These are phyloP conservation scores for Salminus brasiliensis DNA, from an alignment of 2,113 vertebrate genomes.

Conservation along the genomic window DNA sequence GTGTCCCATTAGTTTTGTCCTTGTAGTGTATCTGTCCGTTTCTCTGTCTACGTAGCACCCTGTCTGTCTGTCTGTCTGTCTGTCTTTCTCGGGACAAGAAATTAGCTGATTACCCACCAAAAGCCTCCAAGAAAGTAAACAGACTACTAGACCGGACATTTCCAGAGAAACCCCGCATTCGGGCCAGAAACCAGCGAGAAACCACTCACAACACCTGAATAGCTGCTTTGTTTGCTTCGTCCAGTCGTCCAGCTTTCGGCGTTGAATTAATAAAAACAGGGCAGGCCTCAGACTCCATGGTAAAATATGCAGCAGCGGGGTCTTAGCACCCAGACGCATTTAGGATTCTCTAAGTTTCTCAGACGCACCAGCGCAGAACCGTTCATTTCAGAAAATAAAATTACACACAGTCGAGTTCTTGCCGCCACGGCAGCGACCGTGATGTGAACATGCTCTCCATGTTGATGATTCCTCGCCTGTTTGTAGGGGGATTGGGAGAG, in stretches of 20 bases:
- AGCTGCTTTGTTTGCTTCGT: background rate
- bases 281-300: background rate
- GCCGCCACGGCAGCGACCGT: conserved; percentile 39
- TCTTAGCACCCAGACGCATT: conserved; percentile 2
- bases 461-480: background rate
- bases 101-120: background rate
- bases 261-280: conserved; percentile 5
- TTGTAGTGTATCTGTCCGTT: too few relatives aligned
- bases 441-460: background rate
- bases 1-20: too few relatives aligned
- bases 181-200: conserved; percentile 1
- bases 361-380: background rate
- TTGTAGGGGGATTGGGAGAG: background rate
- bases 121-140: background rate
- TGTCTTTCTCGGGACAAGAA: too few relatives aligned
- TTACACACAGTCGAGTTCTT: background rate
- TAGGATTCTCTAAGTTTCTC: background rate
- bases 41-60: too few relatives aligned
- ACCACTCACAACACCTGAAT: too few relatives aligned
- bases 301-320: background rate
- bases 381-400: background rate
- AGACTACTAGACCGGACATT: background rate
- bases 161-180: background rate
- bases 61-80: too few relatives aligned
- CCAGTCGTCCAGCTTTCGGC: background rate